Evolutionary conservation across 2,888 invertebrate genomes (phyloP), one percentile per base, ranked within the genome.

Genomic region (Neoscelio sp.): DNA sequence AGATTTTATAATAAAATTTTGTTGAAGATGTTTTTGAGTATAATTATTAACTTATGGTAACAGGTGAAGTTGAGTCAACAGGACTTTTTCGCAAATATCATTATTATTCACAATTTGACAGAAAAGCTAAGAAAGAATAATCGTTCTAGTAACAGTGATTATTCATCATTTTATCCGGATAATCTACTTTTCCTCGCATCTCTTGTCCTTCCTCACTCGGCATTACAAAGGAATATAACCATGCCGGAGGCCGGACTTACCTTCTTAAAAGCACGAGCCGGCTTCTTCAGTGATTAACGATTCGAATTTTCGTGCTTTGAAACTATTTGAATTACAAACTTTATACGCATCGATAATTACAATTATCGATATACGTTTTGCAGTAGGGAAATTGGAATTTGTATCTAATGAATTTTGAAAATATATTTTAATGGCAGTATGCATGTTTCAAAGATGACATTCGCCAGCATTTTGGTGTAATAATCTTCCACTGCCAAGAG

Each of bases 131-230:
- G 13, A 18, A 54, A 17, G 56, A 68, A 68, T 68, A 68, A 56
- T 56, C 54, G 56, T 46, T 48, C 58, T 5, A 67, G 54, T 67
- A 44, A 44, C 13, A 23, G 8, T 40, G 70, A 70, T 70, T 70
- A 70, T 70, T 70, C 54, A 50, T 68, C 68, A 68, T 58, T 68
- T 68, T 56, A 58, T 68, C 56, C 68, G 18, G 48, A 58, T 68
- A 68, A 68, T 68, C 68, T 23, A 44, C 44, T 46, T 12, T 35
- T 44, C 15, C 46, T 35, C 46, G 54, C 65, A 10, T 58, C 26
- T 54, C 56, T 28, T 8, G 48, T 18, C 8, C 5, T 12, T 50
- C 52, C 60, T 50, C 42, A 33, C 62, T 71, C 46, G 62, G 28
- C 18, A 18, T 35, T 42, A 62, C 71, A 62, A 62, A 71, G 56